Evolutionary conservation across 92 coral and sea anemone genomes (phyloP).

Genomic region (Montipora capitata): DNA sequence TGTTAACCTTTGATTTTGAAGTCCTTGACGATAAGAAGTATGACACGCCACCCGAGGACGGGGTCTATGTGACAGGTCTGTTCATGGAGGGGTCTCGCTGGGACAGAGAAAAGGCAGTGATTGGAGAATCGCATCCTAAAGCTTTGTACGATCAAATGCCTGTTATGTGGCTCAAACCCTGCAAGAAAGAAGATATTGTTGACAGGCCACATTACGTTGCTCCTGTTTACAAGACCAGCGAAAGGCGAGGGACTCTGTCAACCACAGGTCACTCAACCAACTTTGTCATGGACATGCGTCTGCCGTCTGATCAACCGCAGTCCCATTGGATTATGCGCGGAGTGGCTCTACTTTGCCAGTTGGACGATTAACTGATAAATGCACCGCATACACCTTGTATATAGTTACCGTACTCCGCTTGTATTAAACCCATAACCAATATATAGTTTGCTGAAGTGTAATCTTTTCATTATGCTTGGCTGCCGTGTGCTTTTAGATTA

Average conservation of each 20-base stretch:
- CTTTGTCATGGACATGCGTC: slow-evolving; percentile 99
- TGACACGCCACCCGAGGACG: slow-evolving; percentile 96
- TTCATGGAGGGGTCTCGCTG: slow-evolving; percentile 99
- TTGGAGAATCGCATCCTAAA: slow-evolving; percentile 96
- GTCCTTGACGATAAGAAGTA: slow-evolving; percentile 96
- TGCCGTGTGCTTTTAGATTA: background rate
- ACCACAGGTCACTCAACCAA: slow-evolving; percentile 99
- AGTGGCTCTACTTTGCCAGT: slow-evolving; percentile 96
- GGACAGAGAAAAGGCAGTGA: slow-evolving; percentile 88
- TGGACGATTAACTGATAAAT: slow-evolving; percentile 81
- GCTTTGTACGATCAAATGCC: slow-evolving; percentile 92
- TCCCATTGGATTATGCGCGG: slow-evolving; percentile 99
- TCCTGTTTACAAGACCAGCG: slow-evolving; percentile 98
- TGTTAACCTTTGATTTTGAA: slow-evolving; percentile 92
- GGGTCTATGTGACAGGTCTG: slow-evolving; percentile 95
- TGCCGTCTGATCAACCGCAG: slow-evolving; percentile 99
- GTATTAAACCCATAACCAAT: background rate
- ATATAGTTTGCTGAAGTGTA: background rate
- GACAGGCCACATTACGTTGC: slow-evolving; percentile 93
- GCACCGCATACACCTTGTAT: slow-evolving; percentile 13
- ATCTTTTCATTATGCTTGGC: background rate
- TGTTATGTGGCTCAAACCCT: slow-evolving; percentile 96
- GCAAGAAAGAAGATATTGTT: slow-evolving; percentile 95
- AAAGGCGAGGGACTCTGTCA: slow-evolving; percentile 97
- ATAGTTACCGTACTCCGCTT: background rate